A percentile compares a stretch with the other conserved stretches of the same genome.
Evolutionary conservation across 2,797 vertebrate species (phyloP).

Genomic region (Numenius phaeopus): DNA sequence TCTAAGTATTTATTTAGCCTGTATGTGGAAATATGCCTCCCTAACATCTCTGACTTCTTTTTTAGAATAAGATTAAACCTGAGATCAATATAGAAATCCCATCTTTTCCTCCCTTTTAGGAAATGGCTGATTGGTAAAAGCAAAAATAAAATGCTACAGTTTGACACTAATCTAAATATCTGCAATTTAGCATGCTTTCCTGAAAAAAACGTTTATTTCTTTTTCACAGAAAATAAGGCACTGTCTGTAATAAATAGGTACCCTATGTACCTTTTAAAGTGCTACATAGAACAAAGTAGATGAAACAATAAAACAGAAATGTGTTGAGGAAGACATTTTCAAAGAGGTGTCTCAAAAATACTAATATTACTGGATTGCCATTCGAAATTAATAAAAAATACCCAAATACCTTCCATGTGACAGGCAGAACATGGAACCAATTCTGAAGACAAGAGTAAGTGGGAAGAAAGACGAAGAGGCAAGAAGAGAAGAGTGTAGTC

Average conservation of each 20-base stretch:
- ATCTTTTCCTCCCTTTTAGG: not conserved
- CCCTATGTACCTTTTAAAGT: not conserved
- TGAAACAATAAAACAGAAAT: not conserved
- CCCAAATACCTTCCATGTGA: not conserved
- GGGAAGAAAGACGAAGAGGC: not conserved
- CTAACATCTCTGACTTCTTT: not conserved
- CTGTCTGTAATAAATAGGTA: not conserved
- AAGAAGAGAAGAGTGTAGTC: not conserved
- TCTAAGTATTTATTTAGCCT: not conserved
- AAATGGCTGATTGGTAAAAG: not conserved
- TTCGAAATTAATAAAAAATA: not conserved
- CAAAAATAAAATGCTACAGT: not conserved
- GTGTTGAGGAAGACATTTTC: not conserved
- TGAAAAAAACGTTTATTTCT: not conserved
- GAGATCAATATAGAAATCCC: not conserved
- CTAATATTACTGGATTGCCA: not conserved
- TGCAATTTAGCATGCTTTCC: not conserved
- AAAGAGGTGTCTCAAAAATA: not conserved
- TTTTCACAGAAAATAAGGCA: not conserved
- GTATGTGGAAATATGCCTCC: not conserved
- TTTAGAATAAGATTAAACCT: not conserved
- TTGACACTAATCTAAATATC: not conserved
- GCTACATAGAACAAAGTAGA: not conserved
- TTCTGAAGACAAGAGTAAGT: not conserved
- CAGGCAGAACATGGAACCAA: not conserved